Base-by-base conservation (phyloP, 2,113 vertebrate genomes). In the Vidua chalybeata region DNA sequence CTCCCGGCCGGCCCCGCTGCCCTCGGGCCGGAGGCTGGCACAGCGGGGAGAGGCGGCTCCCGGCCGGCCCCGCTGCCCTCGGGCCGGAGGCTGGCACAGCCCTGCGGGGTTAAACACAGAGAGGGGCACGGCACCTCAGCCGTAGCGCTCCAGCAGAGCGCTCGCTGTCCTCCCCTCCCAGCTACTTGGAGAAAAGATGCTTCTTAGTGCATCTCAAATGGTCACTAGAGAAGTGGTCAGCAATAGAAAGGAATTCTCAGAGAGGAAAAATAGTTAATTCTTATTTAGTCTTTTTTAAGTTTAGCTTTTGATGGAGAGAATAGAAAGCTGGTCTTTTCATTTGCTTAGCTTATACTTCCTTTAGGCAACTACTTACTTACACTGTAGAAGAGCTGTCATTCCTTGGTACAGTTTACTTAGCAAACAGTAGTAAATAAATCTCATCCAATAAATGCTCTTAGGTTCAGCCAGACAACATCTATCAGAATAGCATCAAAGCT, bases 211-310 rank as follows among this genome's bases (percentile, higher is more conserved):
- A 1, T 13, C 11, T 15, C 35, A 39, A 43, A 4, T 10, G 2
- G 23, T 3, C 3, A 0, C 35, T 8, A 5, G 0, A 3, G 4
- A 10, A 41, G 2, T 1, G 2, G 4, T 16, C 18, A 45, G 7
- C 8, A 12, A 12, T 28, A 18, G 5, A 33, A 16, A 2, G 6
- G 5, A 68, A 48, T 9, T 7, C 10, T 37, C 11, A 11, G 3
- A 4, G 13, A 73, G 6, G 2, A 13, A 6, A 76, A 35, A 3
- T 4, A 3, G 6, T 26, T 45, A 5, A 5, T 39, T 7, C 7
- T 16, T 15, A 1, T 19, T 67, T 8, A 11, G 3, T 49, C 8
- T 48, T 55, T 5, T 31, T 35, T 5, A 28, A 35, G 7, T 33
- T 28, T 15, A 61, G 10, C 7, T 79, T 83, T 33, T 33, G 7